Base-by-base conservation (phyloP, 1,140 invertebrate species). In the Cylas formicarius region DNA sequence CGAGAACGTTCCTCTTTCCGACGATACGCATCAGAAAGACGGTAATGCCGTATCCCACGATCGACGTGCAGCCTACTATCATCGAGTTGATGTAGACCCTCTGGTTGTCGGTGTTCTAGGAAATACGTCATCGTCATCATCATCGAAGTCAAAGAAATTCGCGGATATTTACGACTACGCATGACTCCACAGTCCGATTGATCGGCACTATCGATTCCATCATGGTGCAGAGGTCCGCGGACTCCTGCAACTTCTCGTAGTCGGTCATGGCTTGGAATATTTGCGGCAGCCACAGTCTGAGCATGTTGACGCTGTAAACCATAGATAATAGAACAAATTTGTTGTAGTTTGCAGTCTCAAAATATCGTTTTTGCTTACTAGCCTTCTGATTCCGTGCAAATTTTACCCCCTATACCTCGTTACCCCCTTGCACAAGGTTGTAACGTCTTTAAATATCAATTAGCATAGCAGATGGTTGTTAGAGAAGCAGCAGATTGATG, bases 21-120 rank as follows among this genome's bases (percentile, higher is more conserved):
- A 60, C 13, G 17, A 38, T 22, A 21, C 50, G 48, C 4, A 60
- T 39, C 9, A 52, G 26, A n/a, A 34, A 21, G 2, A 52, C 48
- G 5, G 48, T 51, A 2, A 52, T 8, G 10, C 44, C 9, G 36
- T 55, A 55, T 21, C 35, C 43, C 26, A 35, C 41, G 9, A 53
- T 43, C 10, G 39, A 16, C 3, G 49, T 39, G 11, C 17, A 23
- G 3, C 45, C 47, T 19, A 57, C 53, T 24, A 60, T 58, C 4
- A 55, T 53, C 2, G 50, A 48, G 29, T 57, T 60, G n/a, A 56
- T 46, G 24, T 60, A 60, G 7, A 58, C 43, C 3, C 24, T 33
- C 14, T 35, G 28, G 32, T 55, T 58, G n/a, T 48, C 22, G 4
- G 44, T n/a, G 41, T 58, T 56, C 58, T 53, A 13, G 29, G 40